Evolutionary conservation across 2,113 vertebrate genomes (phyloP).

Genomic region (Bagarius yarrelli): DNA sequence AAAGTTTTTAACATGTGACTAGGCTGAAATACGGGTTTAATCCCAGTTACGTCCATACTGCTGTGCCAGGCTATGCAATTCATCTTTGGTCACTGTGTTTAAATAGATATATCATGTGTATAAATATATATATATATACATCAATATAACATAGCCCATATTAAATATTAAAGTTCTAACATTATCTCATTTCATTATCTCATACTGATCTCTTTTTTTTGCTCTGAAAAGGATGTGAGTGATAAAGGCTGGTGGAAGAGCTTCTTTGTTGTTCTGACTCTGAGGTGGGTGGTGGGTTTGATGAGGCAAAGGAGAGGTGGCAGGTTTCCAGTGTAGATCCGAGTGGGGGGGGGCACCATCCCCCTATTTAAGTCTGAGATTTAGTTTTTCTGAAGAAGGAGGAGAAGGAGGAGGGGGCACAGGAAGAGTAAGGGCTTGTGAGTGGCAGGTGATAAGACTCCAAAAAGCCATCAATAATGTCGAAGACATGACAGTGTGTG

Average conservation of each 20-base stretch:
- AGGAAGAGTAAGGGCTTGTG: slow-evolving; percentile 8
- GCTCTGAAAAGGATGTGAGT: neutral
- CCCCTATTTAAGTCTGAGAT: slow-evolving; percentile 10
- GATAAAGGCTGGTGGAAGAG: neutral
- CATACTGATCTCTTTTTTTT: neutral
- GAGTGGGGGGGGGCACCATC: neutral
- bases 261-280: neutral
- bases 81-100: neutral
- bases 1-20: neutral
- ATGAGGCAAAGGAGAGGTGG: slow-evolving; percentile 47
- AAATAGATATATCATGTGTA: too few relatives aligned
- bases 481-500: neutral
- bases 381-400: slow-evolving; percentile 7
- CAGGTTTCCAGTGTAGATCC: slow-evolving; percentile 21
- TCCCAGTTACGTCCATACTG: neutral
- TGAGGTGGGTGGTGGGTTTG: neutral
- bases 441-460: slow-evolving; percentile 35
- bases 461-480: slow-evolving; percentile 28
- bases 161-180: too few relatives aligned
- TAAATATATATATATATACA: too few relatives aligned
- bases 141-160: too few relatives aligned
- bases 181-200: neutral
- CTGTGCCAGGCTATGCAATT: neutral
- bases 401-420: neutral
- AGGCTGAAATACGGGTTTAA: neutral